Percentiles rank a stretch among this genome's conserved stretches.
These are phyloP conservation scores for Brachionichthys hirsutus DNA, from an alignment of 2,113 vertebrate genomes.

Conservation along the genomic window DNA sequence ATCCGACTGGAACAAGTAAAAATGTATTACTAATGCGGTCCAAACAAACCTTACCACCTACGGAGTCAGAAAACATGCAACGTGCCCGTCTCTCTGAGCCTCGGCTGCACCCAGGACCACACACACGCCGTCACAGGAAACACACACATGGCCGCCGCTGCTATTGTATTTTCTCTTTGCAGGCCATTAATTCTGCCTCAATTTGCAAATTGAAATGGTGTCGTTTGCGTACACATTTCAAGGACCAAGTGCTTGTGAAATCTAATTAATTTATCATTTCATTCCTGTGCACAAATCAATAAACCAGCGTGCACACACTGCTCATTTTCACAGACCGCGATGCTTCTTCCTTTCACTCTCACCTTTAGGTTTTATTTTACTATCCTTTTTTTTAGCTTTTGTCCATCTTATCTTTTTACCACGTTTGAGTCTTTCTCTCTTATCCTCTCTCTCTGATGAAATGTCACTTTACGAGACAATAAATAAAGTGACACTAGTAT, in stretches of 20 bases:
- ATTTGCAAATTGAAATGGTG: conserved; percentile 14
- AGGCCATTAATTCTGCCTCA: not conserved
- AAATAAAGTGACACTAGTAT: conserved; percentile 23
- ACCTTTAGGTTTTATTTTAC: not conserved
- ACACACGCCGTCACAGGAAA: conserved; percentile 8
- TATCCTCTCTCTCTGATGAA: conserved; percentile 5
- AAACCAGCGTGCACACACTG: not conserved
- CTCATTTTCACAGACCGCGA: conserved; percentile 2
- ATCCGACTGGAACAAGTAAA: conserved; percentile 31
- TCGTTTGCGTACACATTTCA: not conserved
- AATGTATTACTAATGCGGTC: conserved; percentile 35
- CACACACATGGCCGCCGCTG: conserved; percentile 10
- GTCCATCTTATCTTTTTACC: conserved; percentile 11
- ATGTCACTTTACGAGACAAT: not conserved
- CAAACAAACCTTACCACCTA: conserved; percentile 49
- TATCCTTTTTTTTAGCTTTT: not conserved
- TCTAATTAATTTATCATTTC: conserved; percentile 16
- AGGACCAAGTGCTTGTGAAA: conserved; percentile 8
- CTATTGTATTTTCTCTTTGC: conserved; percentile 11
- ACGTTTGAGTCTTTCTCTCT: conserved; percentile 6
- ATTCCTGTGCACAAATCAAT: conserved; percentile 19
- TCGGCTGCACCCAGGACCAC: conserved; percentile 33
- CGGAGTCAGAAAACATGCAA: conserved; percentile 48
- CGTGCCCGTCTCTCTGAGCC: conserved; percentile 44
- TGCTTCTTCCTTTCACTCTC: not conserved